phyloP scores from a whole-genome alignment of 2,797 vertebrate genomes.

The Labeo calbasu region DNA sequence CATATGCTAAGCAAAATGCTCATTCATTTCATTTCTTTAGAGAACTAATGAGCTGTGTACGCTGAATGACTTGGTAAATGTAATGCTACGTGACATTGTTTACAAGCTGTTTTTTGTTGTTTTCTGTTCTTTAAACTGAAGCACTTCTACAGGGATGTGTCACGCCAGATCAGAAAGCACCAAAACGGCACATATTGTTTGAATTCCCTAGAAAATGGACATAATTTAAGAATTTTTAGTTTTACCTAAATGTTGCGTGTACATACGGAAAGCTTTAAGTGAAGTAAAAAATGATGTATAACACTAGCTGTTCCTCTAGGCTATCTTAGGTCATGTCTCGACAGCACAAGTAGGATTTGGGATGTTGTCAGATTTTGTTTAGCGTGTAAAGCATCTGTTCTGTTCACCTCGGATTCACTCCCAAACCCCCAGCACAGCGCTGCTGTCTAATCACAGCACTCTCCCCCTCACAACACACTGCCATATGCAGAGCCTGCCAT shows the following conservation, averaged over 20 bases:
- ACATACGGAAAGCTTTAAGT: background rate
- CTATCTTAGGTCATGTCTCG: background rate
- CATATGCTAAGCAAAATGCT: background rate
- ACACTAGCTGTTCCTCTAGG: background rate
- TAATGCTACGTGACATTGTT: background rate
- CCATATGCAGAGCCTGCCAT: slow-evolving; percentile 14
- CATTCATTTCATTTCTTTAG: background rate
- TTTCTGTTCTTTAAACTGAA: background rate
- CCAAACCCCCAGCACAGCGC: slow-evolving; percentile 14
- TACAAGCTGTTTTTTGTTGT: background rate
- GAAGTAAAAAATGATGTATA: background rate
- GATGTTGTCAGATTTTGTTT: slow-evolving; percentile 19
- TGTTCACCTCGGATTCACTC: slow-evolving; percentile 26
- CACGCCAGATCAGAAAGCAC: background rate
- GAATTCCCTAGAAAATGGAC: background rate
- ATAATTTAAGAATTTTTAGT: too few relatives aligned
- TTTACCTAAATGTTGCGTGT: too few relatives aligned
- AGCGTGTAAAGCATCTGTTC: slow-evolving; percentile 38
- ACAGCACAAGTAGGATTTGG: slow-evolving; percentile 23
- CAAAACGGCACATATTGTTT: background rate
- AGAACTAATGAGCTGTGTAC: background rate
- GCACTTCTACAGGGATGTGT: too few relatives aligned
- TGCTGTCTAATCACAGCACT: slow-evolving; percentile 30
- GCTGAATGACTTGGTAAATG: background rate
- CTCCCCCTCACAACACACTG: slow-evolving; percentile 22